These are phyloP conservation scores for Metopia argyrocephala DNA, from an alignment of 2,888 invertebrate genomes.

Conservation along the genomic window DNA sequence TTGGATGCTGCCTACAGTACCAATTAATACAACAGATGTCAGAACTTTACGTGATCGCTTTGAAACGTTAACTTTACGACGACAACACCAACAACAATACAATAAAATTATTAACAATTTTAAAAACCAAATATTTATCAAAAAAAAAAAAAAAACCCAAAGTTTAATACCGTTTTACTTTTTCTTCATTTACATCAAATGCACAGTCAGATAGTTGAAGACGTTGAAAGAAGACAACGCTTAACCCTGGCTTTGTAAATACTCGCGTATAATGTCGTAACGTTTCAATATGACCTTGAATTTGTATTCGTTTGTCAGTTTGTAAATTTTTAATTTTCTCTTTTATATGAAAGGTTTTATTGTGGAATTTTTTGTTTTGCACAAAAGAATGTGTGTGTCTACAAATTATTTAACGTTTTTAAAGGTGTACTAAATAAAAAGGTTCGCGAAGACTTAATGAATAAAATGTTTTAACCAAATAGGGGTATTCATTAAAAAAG, in stretches of 20 bases:
- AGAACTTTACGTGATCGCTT: conserved; percentile 1
- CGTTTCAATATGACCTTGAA: conserved; percentile 49
- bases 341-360: conserved; percentile 9
- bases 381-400: neutral
- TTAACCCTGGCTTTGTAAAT: conserved; percentile 60
- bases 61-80: neutral
- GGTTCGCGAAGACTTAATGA: neutral
- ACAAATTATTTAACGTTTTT: neutral
- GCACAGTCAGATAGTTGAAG: conserved; percentile 28
- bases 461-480: neutral
- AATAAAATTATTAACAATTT: neutral
- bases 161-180: conserved; percentile 11
- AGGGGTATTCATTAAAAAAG: neutral
- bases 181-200: conserved; percentile 19
- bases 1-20: conserved; percentile 3
- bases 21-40: conserved; percentile 9
- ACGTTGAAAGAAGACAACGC: conserved; percentile 6
- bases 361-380: neutral
- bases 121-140: neutral
- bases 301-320: neutral
- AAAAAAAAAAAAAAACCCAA: neutral
- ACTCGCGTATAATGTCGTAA: too few relatives aligned
- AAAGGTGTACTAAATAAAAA: neutral
- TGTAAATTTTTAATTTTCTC: conserved; percentile 10
- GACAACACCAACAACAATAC: neutral